Evolutionary conservation across 2,797 vertebrate genomes (phyloP).

Genomic region (Diplodus sargus): DNA sequence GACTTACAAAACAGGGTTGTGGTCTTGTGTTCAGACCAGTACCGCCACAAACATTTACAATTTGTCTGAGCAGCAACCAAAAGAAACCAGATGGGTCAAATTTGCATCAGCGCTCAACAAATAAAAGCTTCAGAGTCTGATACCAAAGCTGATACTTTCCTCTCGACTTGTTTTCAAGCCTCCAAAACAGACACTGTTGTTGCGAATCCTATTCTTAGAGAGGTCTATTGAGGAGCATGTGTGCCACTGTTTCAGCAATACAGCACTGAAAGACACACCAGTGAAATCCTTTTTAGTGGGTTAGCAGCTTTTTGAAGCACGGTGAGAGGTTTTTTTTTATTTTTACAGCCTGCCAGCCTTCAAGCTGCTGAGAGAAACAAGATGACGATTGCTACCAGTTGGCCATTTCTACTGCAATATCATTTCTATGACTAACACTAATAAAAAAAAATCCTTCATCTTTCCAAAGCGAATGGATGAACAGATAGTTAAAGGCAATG

Average conservation of each 20-base stretch:
- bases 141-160: not conserved
- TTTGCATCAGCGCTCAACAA: not conserved
- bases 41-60: not conserved
- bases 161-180: conserved; percentile 1
- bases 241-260: not conserved
- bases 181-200: conserved; percentile 7
- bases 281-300: conserved; percentile 27
- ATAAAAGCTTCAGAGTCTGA: not conserved
- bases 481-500: conserved; percentile 25
- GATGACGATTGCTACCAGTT: not conserved
- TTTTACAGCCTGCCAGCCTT: conserved; percentile 25
- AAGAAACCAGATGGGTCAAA: not conserved
- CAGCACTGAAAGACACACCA: conserved; percentile 3
- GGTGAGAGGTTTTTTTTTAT: conserved; percentile 25
- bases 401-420: not conserved
- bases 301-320: conserved; percentile 44
- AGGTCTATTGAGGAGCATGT: conserved; percentile 14
- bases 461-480: not conserved
- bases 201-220: not conserved
- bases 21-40: not conserved
- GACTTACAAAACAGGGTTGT: too few species aligned
- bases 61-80: not conserved
- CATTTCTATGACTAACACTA: not conserved
- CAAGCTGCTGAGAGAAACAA: conserved; percentile 13
- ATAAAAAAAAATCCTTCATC: conserved; percentile 12